phyloP scores from a whole-genome alignment of 1,140 invertebrate species.

The Drosophila chauvacae region DNA sequence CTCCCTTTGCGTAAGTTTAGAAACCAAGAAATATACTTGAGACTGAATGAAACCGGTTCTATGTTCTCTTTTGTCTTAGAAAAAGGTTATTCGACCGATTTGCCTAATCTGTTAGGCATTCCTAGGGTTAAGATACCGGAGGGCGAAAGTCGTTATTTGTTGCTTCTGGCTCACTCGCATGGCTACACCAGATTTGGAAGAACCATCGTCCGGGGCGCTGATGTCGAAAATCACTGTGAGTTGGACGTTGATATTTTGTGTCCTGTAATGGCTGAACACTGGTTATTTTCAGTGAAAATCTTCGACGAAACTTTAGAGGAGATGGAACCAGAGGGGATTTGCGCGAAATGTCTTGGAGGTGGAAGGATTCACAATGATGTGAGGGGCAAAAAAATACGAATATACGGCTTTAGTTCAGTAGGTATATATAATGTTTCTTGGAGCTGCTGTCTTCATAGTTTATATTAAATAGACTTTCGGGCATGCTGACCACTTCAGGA shows the following conservation, averaged over 20 bases:
- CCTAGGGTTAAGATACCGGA: constrained; percentile 31
- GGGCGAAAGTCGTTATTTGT: constrained; percentile 41
- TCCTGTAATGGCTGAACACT: too few species aligned
- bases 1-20: constrained; percentile 37
- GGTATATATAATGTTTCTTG: background rate
- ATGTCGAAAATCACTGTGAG: constrained; percentile 42
- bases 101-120: constrained; percentile 5
- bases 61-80: constrained; percentile 1
- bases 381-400: constrained; percentile 9
- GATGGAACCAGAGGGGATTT: constrained; percentile 38
- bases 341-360: constrained; percentile 50
- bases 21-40: background rate
- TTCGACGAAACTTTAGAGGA: constrained; percentile 29
- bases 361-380: constrained; percentile 37
- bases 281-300: constrained; percentile 15
- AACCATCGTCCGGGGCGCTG: constrained; percentile 42
- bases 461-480: constrained; percentile 49
- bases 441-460: background rate
- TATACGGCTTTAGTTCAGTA: constrained; percentile 53
- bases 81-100: background rate
- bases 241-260: background rate
- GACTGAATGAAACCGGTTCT: background rate
- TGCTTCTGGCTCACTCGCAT: constrained; percentile 48
- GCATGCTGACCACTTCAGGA: constrained; percentile 45
- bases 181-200: constrained; percentile 29